Evolutionary conservation across 1,140 invertebrate species (phyloP).

Genomic region (Scaptomyza graminum): DNA sequence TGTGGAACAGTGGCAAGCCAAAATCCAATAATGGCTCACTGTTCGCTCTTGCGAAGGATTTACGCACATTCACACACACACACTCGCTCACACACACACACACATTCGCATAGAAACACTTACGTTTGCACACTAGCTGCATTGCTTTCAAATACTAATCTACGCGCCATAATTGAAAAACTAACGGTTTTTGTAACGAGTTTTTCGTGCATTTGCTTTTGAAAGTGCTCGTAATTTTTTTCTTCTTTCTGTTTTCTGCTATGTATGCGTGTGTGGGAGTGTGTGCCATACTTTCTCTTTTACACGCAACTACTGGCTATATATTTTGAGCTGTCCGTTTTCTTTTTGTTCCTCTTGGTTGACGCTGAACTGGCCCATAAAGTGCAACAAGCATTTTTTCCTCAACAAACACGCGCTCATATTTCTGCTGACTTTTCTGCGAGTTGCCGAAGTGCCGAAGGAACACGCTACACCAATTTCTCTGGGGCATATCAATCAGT

Average conservation of each 20-base stretch:
- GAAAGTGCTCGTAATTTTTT: constrained; percentile 58
- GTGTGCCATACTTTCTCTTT: constrained; percentile 50
- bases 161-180: constrained; percentile 80
- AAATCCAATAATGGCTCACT: constrained; percentile 72
- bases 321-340: constrained; percentile 12
- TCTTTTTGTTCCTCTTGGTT: constrained; percentile 18
- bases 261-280: constrained; percentile 2
- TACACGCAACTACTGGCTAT: constrained; percentile 23
- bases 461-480: constrained; percentile 17
- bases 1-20: constrained; percentile 28
- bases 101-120: constrained; percentile 13
- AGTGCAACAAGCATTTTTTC: constrained; percentile 69
- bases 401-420: constrained; percentile 56
- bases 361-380: constrained; percentile 56
- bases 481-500: background rate
- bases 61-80: constrained; percentile 54
- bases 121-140: constrained; percentile 21
- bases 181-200: constrained; percentile 79
- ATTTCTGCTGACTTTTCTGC: constrained; percentile 71
- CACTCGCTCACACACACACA: constrained; percentile 11
- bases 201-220: constrained; percentile 71
- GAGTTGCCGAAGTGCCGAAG: background rate
- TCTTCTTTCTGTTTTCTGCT: background rate
- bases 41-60: constrained; percentile 47
- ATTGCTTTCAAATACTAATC: constrained; percentile 80